A percentile compares a stretch with the other conserved stretches of the same genome.
Conservation (phyloP, 1,140 invertebrate genomes). For the Cylas formicarius region DNA sequence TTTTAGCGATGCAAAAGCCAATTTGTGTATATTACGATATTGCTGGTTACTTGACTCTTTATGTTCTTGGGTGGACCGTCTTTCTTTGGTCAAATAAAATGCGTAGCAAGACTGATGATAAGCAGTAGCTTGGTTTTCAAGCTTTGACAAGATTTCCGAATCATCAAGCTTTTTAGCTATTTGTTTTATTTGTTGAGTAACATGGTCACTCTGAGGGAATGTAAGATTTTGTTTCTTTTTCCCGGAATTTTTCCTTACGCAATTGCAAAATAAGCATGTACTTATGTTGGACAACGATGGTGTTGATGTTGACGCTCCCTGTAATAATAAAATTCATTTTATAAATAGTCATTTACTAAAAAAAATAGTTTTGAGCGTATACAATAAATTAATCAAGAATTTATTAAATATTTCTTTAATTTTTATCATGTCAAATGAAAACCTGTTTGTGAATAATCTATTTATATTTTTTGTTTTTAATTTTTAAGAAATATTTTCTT, state of each 20-base stretch:
- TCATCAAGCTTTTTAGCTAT: slow-evolving; percentile 13
- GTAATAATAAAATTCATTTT: too few species aligned
- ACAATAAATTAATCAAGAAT: too few species aligned
- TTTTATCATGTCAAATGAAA: too few species aligned
- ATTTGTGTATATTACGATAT: slow-evolving; percentile 13
- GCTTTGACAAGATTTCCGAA: slow-evolving; percentile 14
- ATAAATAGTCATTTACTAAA: too few species aligned
- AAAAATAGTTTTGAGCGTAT: too few species aligned
- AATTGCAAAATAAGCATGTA: slow-evolving; percentile 17
- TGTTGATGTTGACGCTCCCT: too few species aligned
- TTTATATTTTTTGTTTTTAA: too few species aligned
- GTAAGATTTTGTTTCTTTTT: slow-evolving; percentile 14
- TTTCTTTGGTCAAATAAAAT: slow-evolving; percentile 9
- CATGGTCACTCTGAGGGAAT: slow-evolving; percentile 15
- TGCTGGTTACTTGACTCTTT: slow-evolving; percentile 9
- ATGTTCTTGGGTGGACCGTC: slow-evolving; percentile 8
- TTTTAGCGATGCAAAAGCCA: slow-evolving; percentile 12
- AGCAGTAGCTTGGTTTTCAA: slow-evolving; percentile 16
- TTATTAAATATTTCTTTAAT: too few species aligned
- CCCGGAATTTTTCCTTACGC: slow-evolving; percentile 8
- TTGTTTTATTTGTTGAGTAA: slow-evolving; percentile 15
- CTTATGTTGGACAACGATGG: slow-evolving; percentile 7
- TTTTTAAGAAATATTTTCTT: too few species aligned
- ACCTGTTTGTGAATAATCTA: too few species aligned
- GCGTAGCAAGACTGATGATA: slow-evolving; percentile 16